A percentile compares a stretch with the other conserved stretches of the same genome.
Conservation (phyloP, 2,113 vertebrate species). For the Alligator sinensis region DNA sequence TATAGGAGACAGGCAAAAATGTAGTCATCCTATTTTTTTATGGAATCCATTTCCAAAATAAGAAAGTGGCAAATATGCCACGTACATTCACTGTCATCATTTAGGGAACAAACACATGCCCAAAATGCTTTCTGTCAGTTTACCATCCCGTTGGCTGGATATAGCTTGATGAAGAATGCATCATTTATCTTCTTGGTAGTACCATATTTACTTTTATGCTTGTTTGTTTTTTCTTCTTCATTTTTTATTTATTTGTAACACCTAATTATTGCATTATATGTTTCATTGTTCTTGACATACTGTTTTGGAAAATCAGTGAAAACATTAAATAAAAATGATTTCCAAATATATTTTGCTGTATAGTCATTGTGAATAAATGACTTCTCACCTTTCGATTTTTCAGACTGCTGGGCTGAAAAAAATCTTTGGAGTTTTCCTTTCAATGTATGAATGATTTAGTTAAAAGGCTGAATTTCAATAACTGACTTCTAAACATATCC, state of each 20-base stretch:
- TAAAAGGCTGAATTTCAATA: slow-evolving; percentile 4
- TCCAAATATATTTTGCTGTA: background rate
- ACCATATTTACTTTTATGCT: background rate
- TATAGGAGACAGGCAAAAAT: background rate
- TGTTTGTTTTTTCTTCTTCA: background rate
- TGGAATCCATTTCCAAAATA: background rate
- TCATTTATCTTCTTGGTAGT: background rate
- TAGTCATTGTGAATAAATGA: slow-evolving; percentile 3
- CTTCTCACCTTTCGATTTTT: background rate
- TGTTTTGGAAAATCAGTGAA: slow-evolving; percentile 4
- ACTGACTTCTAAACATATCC: background rate
- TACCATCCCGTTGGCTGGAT: background rate
- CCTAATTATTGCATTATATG: background rate
- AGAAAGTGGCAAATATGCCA: background rate
- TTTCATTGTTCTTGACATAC: background rate
- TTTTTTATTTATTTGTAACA: background rate
- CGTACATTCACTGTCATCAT: background rate
- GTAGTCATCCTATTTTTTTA: background rate
- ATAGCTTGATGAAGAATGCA: background rate
- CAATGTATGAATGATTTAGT: background rate
- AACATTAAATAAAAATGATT: background rate
- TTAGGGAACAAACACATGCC: background rate
- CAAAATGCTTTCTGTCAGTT: background rate
- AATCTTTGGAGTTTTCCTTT: background rate
- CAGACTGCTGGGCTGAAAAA: background rate